A percentile compares a stretch with the other conserved stretches of the same genome.
Evolutionary conservation across 2,113 vertebrate genomes (phyloP).

Genomic region (Aplodontia rufa): DNA sequence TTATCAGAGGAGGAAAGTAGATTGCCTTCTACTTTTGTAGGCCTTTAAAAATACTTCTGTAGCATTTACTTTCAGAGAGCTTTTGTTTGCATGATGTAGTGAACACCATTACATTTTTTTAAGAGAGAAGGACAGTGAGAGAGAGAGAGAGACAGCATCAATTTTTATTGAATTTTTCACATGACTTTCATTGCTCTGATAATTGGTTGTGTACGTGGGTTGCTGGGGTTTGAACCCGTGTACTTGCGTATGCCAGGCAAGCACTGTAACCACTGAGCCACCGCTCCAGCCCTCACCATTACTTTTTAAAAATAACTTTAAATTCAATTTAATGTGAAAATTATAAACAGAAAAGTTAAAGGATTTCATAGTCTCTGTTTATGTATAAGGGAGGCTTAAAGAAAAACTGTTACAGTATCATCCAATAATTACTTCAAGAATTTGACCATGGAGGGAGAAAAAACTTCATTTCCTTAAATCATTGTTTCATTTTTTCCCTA

Average conservation of each 20-base stretch:
- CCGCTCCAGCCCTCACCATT: no score
- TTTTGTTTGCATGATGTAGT: not conserved
- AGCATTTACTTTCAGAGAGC: not conserved
- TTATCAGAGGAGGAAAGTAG: not conserved
- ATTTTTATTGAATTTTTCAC: no score
- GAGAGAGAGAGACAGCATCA: no score
- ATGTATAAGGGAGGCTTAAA: not conserved
- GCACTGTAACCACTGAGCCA: no score
- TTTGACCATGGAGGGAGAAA: not conserved
- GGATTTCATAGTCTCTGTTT: conserved; percentile 29
- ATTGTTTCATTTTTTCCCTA: not conserved
- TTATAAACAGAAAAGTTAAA: conserved; percentile 20
- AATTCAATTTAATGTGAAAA: conserved; percentile 22
- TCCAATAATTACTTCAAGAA: not conserved
- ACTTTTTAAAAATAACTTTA: not conserved
- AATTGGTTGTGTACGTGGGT: no score
- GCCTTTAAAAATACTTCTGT: conserved; percentile 25
- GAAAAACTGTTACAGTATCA: not conserved
- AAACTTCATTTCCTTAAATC: conserved; percentile 29
- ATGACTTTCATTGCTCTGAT: no score
- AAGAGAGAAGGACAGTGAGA: no score
- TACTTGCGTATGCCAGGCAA: no score
- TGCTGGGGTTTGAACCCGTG: no score
- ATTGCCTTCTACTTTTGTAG: not conserved
- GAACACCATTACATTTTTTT: conserved; percentile 24